Conservation (phyloP, 2,113 vertebrate genomes). For the Callocephalon fimbriatum region DNA sequence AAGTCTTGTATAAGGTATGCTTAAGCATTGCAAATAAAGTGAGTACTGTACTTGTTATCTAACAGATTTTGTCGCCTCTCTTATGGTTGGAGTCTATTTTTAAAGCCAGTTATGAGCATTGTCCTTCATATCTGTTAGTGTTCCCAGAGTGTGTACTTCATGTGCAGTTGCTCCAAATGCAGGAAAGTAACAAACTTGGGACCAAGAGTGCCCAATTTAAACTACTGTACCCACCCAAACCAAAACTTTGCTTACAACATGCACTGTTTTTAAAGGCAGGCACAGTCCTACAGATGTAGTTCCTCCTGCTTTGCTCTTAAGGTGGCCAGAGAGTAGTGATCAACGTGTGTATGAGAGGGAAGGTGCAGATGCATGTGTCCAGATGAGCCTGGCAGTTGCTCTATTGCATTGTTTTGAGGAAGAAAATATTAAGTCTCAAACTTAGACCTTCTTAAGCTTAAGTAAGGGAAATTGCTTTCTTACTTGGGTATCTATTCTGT, state of each 20-base stretch:
- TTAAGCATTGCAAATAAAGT: not conserved
- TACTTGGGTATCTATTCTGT: slow-evolving; percentile 41
- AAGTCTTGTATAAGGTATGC: not conserved
- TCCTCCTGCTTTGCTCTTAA: not conserved
- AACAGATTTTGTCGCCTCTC: not conserved
- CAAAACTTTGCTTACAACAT: not conserved
- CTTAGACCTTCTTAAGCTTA: not conserved
- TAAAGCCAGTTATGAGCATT: not conserved
- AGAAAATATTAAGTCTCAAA: not conserved
- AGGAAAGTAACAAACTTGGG: not conserved
- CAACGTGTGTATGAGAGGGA: not conserved
- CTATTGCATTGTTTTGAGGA: not conserved
- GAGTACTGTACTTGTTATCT: not conserved
- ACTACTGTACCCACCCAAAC: not conserved
- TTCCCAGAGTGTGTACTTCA: not conserved
- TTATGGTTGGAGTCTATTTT: not conserved
- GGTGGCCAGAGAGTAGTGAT: not conserved
- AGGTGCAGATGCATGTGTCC: not conserved
- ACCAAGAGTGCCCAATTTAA: not conserved
- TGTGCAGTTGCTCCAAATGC: not conserved
- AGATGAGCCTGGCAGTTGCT: slow-evolving; percentile 20
- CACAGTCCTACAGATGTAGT: not conserved
- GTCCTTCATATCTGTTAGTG: not conserved
- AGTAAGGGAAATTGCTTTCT: slow-evolving; percentile 48
- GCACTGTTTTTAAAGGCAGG: not conserved